Percentiles rank a stretch among this genome's conserved stretches.
phyloP scores from a whole-genome alignment of 2,888 invertebrate species.

The Heliconius ethilla region DNA sequence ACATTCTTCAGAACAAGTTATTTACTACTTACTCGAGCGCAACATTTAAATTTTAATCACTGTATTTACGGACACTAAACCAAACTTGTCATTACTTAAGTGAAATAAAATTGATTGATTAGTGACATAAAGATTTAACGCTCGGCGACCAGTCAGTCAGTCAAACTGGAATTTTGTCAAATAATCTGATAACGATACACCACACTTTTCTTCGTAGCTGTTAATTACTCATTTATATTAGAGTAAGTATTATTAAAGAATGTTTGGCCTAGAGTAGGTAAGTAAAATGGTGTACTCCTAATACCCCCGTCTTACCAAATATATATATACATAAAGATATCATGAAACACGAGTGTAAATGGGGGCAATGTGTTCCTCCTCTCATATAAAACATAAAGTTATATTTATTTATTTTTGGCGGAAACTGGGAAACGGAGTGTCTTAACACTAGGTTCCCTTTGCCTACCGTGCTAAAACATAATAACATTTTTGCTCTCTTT shows the following conservation, averaged over 20 bases:
- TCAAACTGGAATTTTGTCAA: conserved; percentile 53
- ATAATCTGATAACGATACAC: conserved; percentile 58
- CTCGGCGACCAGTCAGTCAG: conserved; percentile 68
- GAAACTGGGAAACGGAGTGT: no score
- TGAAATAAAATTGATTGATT: conserved; percentile 77
- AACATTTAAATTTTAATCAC: conserved; percentile 32
- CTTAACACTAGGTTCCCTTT: no score
- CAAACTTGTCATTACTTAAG: conserved; percentile 40
- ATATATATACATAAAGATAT: no score
- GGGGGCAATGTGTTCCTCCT: no score
- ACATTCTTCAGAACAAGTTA: conserved; percentile 31
- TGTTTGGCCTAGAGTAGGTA: not conserved
- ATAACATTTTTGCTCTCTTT: not conserved
- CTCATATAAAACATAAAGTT: no score
- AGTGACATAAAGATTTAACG: conserved; percentile 75
- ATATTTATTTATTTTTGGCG: no score
- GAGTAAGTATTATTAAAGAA: not conserved
- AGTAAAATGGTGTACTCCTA: no score
- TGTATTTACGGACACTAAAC: conserved; percentile 43
- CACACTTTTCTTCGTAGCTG: conserved; percentile 45
- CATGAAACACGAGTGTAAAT: no score
- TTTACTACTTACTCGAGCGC: conserved; percentile 25
- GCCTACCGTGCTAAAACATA: no score
- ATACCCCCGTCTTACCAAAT: no score
- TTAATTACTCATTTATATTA: conserved; percentile 36